These are phyloP conservation scores for Melanerpes formicivorus DNA, from an alignment of 2,113 vertebrate species.

Conservation along the genomic window DNA sequence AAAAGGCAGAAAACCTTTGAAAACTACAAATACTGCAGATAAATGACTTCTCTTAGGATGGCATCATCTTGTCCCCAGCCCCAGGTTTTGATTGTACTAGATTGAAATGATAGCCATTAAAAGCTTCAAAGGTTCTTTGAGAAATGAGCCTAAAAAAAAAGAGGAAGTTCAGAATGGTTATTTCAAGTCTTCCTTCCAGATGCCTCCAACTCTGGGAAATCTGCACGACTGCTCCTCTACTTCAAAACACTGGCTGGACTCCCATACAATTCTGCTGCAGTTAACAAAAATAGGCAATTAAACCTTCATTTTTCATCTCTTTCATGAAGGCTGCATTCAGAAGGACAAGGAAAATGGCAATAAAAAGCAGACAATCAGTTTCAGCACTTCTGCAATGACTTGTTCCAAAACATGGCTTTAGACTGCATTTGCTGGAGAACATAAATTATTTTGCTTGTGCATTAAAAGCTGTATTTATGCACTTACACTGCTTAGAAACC, in stretches of 20 bases:
- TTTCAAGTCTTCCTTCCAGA: neutral
- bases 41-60: neutral
- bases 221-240: neutral
- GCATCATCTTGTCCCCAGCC: neutral
- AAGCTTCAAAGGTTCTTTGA: neutral
- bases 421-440: neutral
- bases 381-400: neutral
- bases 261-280: neutral
- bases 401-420: neutral
- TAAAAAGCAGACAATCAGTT: neutral
- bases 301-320: neutral
- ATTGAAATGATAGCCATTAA: neutral
- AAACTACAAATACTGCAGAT: neutral
- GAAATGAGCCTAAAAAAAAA: neutral
- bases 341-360: neutral
- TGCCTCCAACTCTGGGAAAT: neutral
- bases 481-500: neutral
- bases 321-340: neutral
- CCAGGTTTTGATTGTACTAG: neutral
- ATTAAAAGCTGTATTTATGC: neutral
- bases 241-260: neutral
- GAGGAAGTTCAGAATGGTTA: neutral
- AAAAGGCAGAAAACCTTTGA: neutral
- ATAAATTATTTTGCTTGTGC: neutral
- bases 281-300: neutral